phyloP scores from a whole-genome alignment of 2,113 vertebrate genomes.

The Mesitornis unicolor region DNA sequence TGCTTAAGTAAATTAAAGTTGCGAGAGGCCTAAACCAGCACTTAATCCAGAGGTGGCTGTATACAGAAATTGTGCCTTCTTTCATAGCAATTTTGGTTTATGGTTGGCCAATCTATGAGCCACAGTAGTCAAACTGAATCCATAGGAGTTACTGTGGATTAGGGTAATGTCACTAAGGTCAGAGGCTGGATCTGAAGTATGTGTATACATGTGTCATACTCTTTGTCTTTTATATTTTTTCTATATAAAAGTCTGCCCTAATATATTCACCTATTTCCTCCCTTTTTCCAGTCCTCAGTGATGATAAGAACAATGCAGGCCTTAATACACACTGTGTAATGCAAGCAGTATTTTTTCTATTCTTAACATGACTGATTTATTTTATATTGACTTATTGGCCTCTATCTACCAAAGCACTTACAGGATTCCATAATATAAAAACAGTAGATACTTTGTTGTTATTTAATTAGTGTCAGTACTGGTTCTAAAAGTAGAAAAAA shows the following conservation, averaged over 20 bases:
- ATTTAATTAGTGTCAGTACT: background rate
- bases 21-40: background rate
- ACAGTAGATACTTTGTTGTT: background rate
- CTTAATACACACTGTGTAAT: background rate
- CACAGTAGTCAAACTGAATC: background rate
- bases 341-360: background rate
- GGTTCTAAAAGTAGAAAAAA: background rate
- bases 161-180: background rate
- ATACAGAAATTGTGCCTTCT: background rate
- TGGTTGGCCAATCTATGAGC: background rate
- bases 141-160: background rate
- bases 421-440: background rate
- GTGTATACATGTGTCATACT: rapidly evolving
- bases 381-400: background rate
- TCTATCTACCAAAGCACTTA: background rate
- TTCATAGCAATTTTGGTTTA: background rate
- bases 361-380: background rate
- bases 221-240: background rate
- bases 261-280: background rate
- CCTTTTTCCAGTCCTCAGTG: background rate
- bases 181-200: background rate
- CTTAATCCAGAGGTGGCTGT: background rate
- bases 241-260: background rate
- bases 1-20: background rate
- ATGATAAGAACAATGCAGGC: background rate